Conservation (phyloP, 2,888 invertebrate genomes). For the Boloria selene region DNA sequence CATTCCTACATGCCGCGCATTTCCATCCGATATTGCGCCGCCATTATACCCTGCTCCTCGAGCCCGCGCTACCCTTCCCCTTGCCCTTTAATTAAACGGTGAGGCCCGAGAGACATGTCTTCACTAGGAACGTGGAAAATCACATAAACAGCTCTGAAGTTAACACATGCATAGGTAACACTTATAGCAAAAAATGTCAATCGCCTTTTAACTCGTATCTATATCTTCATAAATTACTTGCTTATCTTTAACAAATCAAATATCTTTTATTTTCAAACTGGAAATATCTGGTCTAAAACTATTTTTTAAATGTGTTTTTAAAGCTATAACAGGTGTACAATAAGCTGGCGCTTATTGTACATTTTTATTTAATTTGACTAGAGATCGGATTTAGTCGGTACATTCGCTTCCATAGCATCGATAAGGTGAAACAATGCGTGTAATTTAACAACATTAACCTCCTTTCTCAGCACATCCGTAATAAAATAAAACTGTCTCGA, state of each 20-base stretch:
- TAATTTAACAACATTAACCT: slow-evolving; percentile 74
- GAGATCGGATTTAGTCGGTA: slow-evolving; percentile 35
- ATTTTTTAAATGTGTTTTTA: too few relatives aligned
- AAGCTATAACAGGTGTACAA: too few relatives aligned
- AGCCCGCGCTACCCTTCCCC: slow-evolving; percentile 65
- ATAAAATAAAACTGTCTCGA: slow-evolving; percentile 71
- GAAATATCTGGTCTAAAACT: too few relatives aligned
- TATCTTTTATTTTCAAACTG: too few relatives aligned
- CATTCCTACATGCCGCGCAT: slow-evolving; percentile 83
- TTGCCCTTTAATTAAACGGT: slow-evolving; percentile 82
- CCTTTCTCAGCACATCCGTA: slow-evolving; percentile 72
- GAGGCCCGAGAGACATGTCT: slow-evolving; percentile 79
- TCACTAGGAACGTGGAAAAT: slow-evolving; percentile 73
- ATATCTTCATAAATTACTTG: too few relatives aligned
- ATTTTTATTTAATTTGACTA: slow-evolving; percentile 21
- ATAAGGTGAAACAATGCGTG: slow-evolving; percentile 73
- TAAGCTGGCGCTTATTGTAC: too few relatives aligned
- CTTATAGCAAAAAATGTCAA: slow-evolving; percentile 44
- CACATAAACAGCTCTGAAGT: slow-evolving; percentile 76
- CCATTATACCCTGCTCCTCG: slow-evolving; percentile 78
- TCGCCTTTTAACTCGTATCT: not conserved
- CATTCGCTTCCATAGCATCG: slow-evolving; percentile 57
- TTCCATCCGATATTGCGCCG: slow-evolving; percentile 83
- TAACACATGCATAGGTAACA: slow-evolving; percentile 55
- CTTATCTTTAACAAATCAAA: too few relatives aligned